Base-by-base conservation (phyloP, 2,797 vertebrate genomes). In the Spheniscus humboldti region DNA sequence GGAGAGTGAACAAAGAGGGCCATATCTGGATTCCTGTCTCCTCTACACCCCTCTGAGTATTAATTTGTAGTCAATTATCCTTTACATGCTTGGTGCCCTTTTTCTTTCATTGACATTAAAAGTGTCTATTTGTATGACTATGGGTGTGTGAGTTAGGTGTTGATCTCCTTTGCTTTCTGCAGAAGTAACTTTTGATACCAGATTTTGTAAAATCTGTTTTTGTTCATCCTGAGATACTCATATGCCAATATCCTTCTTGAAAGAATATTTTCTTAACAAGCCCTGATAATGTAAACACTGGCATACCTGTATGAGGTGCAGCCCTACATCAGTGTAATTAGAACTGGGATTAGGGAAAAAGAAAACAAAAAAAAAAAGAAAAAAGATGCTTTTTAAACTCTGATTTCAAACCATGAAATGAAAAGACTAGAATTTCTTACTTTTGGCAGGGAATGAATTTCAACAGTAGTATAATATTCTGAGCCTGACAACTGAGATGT, bases 311-410 rank as follows among this genome's bases (percentile, higher is more conserved):
- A 8, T 4, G 41, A 86, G 68, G 59, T 83, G 50, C 47, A 66
- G 81, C 67, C 41, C 52, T 90, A 30, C n/a, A 48, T 92, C 78
- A 87, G 33, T 94, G 60, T 96, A 89, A 96, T 97, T 97, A 96
- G 39, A 89, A 76, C 25, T 88, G 47, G 68, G 75, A 95, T 95
- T 94, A 81, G 2, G 28, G 59, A 19, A 39, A 62, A 39, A 18
- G 8, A 7, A 18, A n/a, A 19, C 13, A 30, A 50, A 48, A 48
- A 23, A 31, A 19, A 35, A 17, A 23, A 13, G 27, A 47, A 85
- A 94, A 79, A 91, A 92, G 52, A 72, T 41, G 86, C 62, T 94
- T 97, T 95, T 95, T 72, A 86, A 87, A 94, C 48, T 94, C 94
- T 45, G 37, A 57, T 97, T 96, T 95, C 88, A 91, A 92, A 63